Base-by-base conservation (phyloP, 2,797 vertebrate species). In the Phoeniculus purpureus region DNA sequence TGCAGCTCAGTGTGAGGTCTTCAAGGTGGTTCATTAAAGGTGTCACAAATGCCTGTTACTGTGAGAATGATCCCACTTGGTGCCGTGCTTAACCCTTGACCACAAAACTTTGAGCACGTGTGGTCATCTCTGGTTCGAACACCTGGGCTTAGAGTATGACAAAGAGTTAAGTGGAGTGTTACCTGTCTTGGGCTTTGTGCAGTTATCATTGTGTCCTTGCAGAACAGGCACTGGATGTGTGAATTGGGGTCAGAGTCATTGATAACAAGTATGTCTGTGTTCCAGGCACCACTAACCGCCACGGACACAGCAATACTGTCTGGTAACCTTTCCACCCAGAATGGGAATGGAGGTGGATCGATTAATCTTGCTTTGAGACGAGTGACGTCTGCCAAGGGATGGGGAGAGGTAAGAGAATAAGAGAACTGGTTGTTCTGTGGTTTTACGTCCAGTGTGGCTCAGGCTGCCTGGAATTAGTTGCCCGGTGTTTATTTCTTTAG, bases 321-420 rank as follows among this genome's bases (percentile, higher is more conserved):
- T 14, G 99, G 99, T 85, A 99, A 98, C 93, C 98, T 99, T 90
- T 99, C 99, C 10, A 99, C 99, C n/a, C 99, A 99, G 97, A 99
- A 99, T 10, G 99, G 99, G 85, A 99, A 99, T 0, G 99, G 99
- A 92, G 98, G 99, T 1, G 99, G 99, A 45, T 99, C 98, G 23
- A 98, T 99, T 91, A 99, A 98, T 96, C 81, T 99, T 87, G 98
- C 98, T 9, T 96, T 99, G 75, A 97, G 99, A 87, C 97, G 98
- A 93, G 98, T 99, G 91, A 99, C 98, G 8, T 99, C 99, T 4
- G 98, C 98, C 6, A 99, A 98, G 83, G 99, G 99, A 17, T 99
- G 99, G 99, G 99, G 99, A 91, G 99, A 99, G 99, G 99, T 99
- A 81, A 96, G 96, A 51, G 5, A 1, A 9, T 99, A 81, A 96